Base-by-base conservation (phyloP, 2,888 invertebrate genomes). In the Scelioninae gen. 1 region DNA sequence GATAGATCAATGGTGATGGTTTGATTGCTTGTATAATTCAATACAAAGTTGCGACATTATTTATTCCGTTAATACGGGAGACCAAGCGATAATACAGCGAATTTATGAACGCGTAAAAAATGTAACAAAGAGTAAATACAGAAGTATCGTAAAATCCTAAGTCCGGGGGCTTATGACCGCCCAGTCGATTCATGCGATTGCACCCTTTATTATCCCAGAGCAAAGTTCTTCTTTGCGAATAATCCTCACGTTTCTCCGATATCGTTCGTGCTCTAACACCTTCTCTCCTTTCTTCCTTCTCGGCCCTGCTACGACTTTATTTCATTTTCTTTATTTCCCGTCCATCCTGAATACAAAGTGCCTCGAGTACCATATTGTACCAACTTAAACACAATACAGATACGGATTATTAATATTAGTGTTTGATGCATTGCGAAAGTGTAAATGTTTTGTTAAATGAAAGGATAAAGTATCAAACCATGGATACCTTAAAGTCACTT, bases 191-290 rank as follows among this genome's bases (percentile, higher is more conserved):
- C 78, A 65, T 69, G 69, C 68, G 69, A 74, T 68, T 76, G 56
- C 74, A 69, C 66, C 71, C 81, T 81, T 81, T 84, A 81, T 84
- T 78, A 81, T 80, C 83, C 80, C 9, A 45, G 72, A 51, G 68
- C 69, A 58, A 80, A 81, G 74, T 83, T 83, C 68, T 60, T 74
- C 78, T 78, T 78, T 55, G 71, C 75, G 81, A 77, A 83, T 83
- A 78, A 81, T 81, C 84, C 81, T 81, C 81, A 74, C 77, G 74
- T 84, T 81, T 75, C 78, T 75, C 78, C 71, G 74, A 77, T 84
- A 84, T 80, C 83, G 77, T 81, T 60, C 69, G 77, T 69, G 72
- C 69, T 69, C 80, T 47, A 69, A 74, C 77, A 72, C 68, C 72
- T 65, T 56, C 65, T 68, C 51, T 49, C 13, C 34, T 55, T n/a